phyloP scores from a whole-genome alignment of 2,113 vertebrate species.

The Henicopernis longicauda region DNA sequence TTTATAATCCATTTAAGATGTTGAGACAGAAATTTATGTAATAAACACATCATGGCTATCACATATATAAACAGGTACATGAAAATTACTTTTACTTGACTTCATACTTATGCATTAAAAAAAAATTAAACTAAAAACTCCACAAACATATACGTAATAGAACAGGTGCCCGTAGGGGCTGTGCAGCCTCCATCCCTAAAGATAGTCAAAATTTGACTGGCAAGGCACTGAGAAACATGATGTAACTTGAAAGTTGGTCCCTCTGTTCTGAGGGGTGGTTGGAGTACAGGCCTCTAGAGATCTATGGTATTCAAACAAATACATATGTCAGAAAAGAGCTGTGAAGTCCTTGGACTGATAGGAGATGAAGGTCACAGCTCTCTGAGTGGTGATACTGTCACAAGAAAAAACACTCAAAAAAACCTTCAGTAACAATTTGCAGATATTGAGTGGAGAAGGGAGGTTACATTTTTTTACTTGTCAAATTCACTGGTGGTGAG shows the following conservation, averaged over 20 bases:
- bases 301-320: background rate
- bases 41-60: background rate
- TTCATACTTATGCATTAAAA: background rate
- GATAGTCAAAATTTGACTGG: background rate
- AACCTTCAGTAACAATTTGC: background rate
- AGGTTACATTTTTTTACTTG: background rate
- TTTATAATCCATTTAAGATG: background rate
- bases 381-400: background rate
- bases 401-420: background rate
- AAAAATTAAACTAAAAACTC: background rate
- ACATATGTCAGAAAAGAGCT: background rate
- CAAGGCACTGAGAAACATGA: background rate
- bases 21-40: background rate
- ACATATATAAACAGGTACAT: background rate
- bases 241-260: background rate
- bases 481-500: background rate
- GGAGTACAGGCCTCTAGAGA: background rate
- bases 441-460: background rate
- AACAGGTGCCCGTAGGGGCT: background rate
- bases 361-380: background rate
- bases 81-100: background rate
- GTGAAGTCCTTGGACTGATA: background rate
- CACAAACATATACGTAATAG: background rate
- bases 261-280: background rate
- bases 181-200: background rate